phyloP scores from a whole-genome alignment of 1,140 invertebrate species.

The Elymnias hypermnestra region DNA sequence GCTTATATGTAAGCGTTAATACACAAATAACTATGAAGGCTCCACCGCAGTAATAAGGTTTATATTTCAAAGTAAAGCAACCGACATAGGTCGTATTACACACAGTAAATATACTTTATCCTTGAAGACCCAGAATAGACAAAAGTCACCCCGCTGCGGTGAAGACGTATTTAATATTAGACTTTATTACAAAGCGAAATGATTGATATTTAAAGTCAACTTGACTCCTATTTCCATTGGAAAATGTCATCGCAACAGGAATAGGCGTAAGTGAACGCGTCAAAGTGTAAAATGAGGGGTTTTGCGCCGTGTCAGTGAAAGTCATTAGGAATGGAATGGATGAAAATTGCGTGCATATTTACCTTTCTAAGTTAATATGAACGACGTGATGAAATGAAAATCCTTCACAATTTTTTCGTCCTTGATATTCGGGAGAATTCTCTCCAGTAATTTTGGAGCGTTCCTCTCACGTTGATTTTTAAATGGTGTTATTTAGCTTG shows the following conservation, averaged over 20 bases:
- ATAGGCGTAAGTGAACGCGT: conserved; percentile 72
- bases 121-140: conserved; percentile 65
- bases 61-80: conserved; percentile 24
- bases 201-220: conserved; percentile 28
- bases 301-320: conserved; percentile 71
- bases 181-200: conserved; percentile 41
- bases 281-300: conserved; percentile 76
- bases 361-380: conserved; percentile 67
- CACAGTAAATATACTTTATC: conserved; percentile 52
- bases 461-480: neutral
- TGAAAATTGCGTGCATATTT: conserved; percentile 74
- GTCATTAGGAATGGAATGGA: conserved; percentile 73
- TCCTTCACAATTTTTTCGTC: conserved; percentile 23
- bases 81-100: conserved; percentile 34
- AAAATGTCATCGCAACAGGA: conserved; percentile 67
- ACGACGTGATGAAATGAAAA: conserved; percentile 59
- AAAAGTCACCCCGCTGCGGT: conserved; percentile 50
- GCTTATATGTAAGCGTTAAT: conserved; percentile 13
- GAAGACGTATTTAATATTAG: conserved; percentile 29
- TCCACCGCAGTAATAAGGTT: conserved; percentile 24
- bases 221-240: conserved; percentile 49
- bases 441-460: conserved; percentile 24
- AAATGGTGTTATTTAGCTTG: no score
- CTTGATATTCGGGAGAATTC: conserved; percentile 27
- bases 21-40: conserved; percentile 22